A percentile compares a stretch with the other conserved stretches of the same genome.
phyloP scores from a whole-genome alignment of 2,797 vertebrate species.

The Rousettus madagascariensis region DNA sequence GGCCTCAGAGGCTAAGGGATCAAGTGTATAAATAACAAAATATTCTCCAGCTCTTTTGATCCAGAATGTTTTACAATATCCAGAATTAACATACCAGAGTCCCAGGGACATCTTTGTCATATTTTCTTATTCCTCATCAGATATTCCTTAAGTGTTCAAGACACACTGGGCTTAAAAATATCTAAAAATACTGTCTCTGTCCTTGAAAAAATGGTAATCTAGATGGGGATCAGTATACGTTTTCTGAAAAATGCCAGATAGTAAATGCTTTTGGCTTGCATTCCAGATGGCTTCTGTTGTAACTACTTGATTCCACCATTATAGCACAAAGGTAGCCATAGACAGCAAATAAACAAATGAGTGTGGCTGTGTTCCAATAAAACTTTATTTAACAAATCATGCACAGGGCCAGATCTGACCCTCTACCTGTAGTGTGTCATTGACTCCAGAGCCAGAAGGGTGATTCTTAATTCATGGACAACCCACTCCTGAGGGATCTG shows the following conservation, averaged over 20 bases:
- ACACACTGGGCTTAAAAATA: conserved; percentile 7
- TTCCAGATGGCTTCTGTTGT: conserved; percentile 17
- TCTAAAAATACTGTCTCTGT: background rate
- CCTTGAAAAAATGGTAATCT: background rate
- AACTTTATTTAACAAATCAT: conserved; percentile 66
- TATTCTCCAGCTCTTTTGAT: background rate
- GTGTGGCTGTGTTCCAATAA: conserved; percentile 51
- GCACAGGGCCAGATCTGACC: background rate
- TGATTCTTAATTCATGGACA: background rate
- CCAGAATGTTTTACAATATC: background rate
- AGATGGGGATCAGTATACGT: background rate
- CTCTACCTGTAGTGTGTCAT: background rate
- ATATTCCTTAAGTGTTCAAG: background rate
- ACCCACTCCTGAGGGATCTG: background rate
- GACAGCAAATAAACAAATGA: conserved; percentile 42
- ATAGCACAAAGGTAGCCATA: background rate
- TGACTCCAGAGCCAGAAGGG: background rate
- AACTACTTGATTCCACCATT: conserved; percentile 7
- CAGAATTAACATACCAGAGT: background rate
- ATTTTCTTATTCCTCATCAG: background rate
- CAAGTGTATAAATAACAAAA: background rate
- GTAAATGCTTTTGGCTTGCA: conserved; percentile 26
- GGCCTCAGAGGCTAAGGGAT: background rate
- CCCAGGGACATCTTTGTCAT: background rate
- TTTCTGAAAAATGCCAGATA: background rate